Base-by-base conservation (phyloP, 1,140 invertebrate genomes). In the Halictus rubicundus region DNA sequence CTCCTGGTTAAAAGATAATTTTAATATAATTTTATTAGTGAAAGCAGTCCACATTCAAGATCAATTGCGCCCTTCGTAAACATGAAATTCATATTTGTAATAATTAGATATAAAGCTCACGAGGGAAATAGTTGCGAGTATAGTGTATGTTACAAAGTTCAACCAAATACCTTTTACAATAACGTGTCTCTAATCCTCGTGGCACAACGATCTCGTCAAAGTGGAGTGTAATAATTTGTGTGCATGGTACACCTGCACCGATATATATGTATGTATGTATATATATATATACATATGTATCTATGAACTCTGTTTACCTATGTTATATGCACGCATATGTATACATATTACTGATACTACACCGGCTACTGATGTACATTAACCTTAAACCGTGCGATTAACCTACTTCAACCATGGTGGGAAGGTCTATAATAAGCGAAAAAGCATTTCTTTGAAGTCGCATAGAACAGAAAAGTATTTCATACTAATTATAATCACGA, bases 161-260 rank as follows among this genome's bases (percentile, higher is more conserved):
- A 64, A 78, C 64, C 68, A 83, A 71, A 83, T 83, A 69, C 32
- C 68, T 69, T 64, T 64, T 42, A 27, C n/a, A 49, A n/a, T 69
- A 54, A 61, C 37, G 57, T 79, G 69, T 81, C 68, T 60, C 59
- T 60, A 49, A 37, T 39, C 37, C n/a, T 32, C 0, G 21, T 49
- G n/a, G 32, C 19, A 10, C 25, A 27, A 39, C 7, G 27, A 49
- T 5, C 57, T 68, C 65, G 46, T 84, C 81, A 84, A 84, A 84
- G 69, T 54, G 65, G 75, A 65, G 69, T 60, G 59, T 82, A 69
- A 84, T 84, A 84, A 84, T 84, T 84, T 79, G 81, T 64, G 75
- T 60, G 64, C 82, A 73, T 14, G 57, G 57, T 63, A 76, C 74
- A 61, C 46, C 61, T 65, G 80, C 66, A 59, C 21, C 4, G 25